Evolutionary conservation across 2,888 invertebrate species (phyloP).

Genomic region (Eledone cirrhosa): DNA sequence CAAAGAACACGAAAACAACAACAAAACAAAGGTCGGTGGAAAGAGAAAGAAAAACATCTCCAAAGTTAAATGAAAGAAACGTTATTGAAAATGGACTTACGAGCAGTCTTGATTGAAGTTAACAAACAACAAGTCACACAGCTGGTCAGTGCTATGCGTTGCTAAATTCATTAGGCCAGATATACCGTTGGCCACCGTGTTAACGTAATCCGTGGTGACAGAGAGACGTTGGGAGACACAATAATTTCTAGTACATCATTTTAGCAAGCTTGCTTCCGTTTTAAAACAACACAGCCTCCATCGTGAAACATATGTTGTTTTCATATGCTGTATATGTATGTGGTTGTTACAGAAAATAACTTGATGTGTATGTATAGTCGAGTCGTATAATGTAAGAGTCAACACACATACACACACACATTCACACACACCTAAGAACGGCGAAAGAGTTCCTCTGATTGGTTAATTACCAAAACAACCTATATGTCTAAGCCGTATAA

Average conservation of each 20-base stretch:
- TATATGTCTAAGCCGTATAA: too few relatives aligned
- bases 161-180: slow-evolving; percentile 86
- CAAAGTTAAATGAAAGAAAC: neutral
- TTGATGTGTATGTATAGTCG: too few relatives aligned
- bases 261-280: neutral
- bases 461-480: too few relatives aligned
- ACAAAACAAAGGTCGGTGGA: too few relatives aligned
- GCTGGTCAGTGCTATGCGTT: slow-evolving; percentile 79
- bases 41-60: neutral
- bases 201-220: slow-evolving; percentile 53
- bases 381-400: too few relatives aligned
- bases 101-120: slow-evolving; percentile 98
- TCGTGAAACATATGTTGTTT: neutral
- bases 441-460: too few relatives aligned
- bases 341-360: too few relatives aligned
- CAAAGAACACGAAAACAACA: too few relatives aligned
- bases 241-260: slow-evolving; percentile 9
- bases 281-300: neutral
- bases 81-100: slow-evolving; percentile 75
- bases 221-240: neutral
- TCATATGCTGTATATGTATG: neutral
- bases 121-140: slow-evolving; percentile 83
- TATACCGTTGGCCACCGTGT: slow-evolving; percentile 65
- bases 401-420: too few relatives aligned
- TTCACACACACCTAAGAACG: too few relatives aligned